Evolutionary conservation across 2,113 vertebrate species (phyloP).

Genomic region (Cyrtonyx montezumae): DNA sequence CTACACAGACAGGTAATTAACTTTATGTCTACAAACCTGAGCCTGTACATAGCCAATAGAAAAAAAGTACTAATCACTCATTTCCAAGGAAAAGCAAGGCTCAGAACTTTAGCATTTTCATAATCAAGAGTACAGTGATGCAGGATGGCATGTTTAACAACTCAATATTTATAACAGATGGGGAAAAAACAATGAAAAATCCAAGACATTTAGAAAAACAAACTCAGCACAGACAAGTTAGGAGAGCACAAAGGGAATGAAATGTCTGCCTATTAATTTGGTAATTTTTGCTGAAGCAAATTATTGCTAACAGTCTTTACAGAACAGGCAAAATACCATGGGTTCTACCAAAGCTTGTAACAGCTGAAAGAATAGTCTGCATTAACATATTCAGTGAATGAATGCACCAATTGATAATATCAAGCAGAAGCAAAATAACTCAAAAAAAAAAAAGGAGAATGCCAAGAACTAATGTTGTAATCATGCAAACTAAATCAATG

Average conservation of each 20-base stretch:
- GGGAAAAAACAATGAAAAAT: neutral
- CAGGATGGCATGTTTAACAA: neutral
- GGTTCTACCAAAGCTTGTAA: neutral
- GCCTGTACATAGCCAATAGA: accelerated
- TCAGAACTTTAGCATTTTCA: neutral
- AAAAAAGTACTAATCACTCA: neutral
- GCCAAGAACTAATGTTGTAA: neutral
- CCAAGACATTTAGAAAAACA: neutral
- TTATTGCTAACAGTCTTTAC: neutral
- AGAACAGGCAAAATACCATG: neutral
- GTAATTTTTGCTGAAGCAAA: neutral
- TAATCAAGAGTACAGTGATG: neutral
- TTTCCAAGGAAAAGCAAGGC: neutral
- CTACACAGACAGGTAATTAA: neutral
- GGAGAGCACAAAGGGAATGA: neutral
- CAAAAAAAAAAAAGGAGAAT: neutral
- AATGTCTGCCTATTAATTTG: neutral
- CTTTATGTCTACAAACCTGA: neutral
- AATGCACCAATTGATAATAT: neutral
- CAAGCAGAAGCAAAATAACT: neutral
- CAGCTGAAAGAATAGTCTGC: neutral
- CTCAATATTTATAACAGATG: neutral
- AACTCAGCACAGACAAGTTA: neutral
- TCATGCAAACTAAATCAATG: neutral
- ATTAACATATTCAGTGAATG: neutral